Conservation (phyloP, 2,113 vertebrate genomes). For the Ivindomyrus marchei region DNA sequence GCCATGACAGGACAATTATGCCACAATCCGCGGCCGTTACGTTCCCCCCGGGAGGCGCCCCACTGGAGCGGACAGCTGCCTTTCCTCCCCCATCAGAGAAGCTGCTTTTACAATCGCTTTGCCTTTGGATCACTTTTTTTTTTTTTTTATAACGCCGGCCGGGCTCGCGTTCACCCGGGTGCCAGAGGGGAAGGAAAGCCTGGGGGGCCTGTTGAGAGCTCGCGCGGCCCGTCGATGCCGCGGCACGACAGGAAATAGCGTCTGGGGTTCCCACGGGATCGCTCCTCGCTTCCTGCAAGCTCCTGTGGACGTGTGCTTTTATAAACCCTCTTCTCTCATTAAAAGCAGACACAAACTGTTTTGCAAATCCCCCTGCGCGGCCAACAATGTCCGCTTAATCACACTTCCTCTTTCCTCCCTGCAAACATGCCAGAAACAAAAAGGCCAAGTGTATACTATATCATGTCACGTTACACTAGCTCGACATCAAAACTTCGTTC, state of each 20-base stretch:
- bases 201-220: constrained; percentile 31
- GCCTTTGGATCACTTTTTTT: neutral
- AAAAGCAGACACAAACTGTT: neutral
- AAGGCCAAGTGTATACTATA: neutral
- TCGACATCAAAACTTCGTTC: neutral
- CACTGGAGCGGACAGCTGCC: neutral
- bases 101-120: neutral
- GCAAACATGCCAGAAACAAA: neutral
- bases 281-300: constrained; percentile 22
- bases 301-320: constrained; percentile 30
- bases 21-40: neutral
- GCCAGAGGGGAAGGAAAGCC: constrained; percentile 20
- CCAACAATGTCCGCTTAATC: neutral
- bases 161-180: neutral
- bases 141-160: neutral
- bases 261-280: constrained; percentile 16
- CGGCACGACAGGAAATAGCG: constrained; percentile 34
- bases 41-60: neutral
- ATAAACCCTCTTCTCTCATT: neutral
- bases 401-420: neutral
- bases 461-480: neutral
- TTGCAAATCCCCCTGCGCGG: neutral
- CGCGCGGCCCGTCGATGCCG: constrained; percentile 26
- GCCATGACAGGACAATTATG: constrained; percentile 6
- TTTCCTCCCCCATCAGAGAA: neutral